These are phyloP conservation scores for Mythimna ferrago DNA, from an alignment of 2,888 invertebrate species.

Conservation along the genomic window DNA sequence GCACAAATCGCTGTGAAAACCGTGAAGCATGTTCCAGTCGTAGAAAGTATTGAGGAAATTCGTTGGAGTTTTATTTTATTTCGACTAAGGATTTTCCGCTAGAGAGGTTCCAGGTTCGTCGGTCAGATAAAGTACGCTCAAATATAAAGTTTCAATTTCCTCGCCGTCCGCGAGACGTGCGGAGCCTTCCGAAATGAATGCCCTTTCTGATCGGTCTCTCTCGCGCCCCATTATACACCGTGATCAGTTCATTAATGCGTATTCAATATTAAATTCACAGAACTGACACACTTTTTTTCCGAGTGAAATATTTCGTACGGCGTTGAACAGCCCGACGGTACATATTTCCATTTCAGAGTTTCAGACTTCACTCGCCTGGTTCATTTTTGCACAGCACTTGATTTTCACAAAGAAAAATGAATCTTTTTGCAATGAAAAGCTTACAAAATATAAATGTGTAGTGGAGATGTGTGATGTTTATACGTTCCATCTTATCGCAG, in stretches of 20 bases:
- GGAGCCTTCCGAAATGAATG: conserved; percentile 76
- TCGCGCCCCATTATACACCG: conserved; percentile 47
- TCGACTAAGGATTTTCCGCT: conserved; percentile 81
- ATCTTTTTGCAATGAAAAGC: conserved; percentile 45
- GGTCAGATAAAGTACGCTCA: conserved; percentile 87
- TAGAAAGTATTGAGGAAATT: conserved; percentile 78
- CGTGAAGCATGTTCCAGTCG: conserved; percentile 72
- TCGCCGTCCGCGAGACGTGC: conserved; percentile 80
- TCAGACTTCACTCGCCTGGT: conserved; percentile 41
- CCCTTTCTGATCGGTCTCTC: conserved; percentile 76
- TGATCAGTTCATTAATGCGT: conserved; percentile 53
- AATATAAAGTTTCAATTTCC: conserved; percentile 90
- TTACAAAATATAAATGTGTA: conserved; percentile 53
- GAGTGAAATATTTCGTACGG: conserved; percentile 36
- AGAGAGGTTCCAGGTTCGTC: conserved; percentile 79
- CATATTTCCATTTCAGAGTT: conserved; percentile 55
- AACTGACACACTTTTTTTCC: conserved; percentile 33
- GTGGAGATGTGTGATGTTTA: conserved; percentile 32
- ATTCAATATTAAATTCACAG: conserved; percentile 44
- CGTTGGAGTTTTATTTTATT: conserved; percentile 83
- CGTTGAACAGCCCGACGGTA: conserved; percentile 41
- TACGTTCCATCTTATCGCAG: conserved; percentile 14
- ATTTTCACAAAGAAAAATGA: conserved; percentile 48
- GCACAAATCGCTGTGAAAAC: conserved; percentile 75
- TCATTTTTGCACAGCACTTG: conserved; percentile 45